A percentile compares a stretch with the other conserved stretches of the same genome.
Evolutionary conservation across 2,113 vertebrate species (phyloP).

Genomic region (Lepus americanus): DNA sequence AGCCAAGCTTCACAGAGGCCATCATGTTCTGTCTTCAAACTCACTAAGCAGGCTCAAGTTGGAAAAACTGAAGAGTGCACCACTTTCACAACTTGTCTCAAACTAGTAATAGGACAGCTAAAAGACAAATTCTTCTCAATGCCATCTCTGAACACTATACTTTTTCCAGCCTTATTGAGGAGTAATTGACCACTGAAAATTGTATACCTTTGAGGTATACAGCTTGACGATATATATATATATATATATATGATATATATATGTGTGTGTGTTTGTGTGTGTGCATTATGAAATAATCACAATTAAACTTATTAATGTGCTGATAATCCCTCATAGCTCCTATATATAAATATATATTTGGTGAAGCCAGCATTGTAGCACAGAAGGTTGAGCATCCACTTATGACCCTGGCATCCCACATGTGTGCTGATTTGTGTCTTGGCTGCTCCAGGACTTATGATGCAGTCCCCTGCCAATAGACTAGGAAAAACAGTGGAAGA

Average conservation of each 20-base stretch:
- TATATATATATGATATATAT: too few species aligned
- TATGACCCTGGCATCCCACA: too few species aligned
- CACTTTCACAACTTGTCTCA: background rate
- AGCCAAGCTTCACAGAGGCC: too few species aligned
- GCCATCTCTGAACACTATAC: background rate
- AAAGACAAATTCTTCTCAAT: background rate
- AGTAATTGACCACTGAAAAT: background rate
- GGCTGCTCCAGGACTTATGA: too few species aligned
- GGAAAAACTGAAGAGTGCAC: background rate
- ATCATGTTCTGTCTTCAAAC: too few species aligned
- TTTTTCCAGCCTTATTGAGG: background rate
- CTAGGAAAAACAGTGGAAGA: too few species aligned
- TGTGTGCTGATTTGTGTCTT: too few species aligned
- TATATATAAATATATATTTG: accelerated
- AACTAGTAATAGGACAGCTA: background rate
- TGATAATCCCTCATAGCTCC: too few species aligned
- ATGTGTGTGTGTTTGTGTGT: too few species aligned
- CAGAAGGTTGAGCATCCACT: too few species aligned
- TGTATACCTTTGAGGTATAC: background rate
- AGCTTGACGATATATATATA: background rate
- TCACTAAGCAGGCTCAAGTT: background rate
- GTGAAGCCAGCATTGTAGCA: too few species aligned
- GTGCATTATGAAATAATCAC: background rate
- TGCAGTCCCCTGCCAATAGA: too few species aligned
- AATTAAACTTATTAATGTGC: background rate